Percentiles rank a stretch among this genome's conserved stretches.
Evolutionary conservation across 2,888 invertebrate species (phyloP).

Genomic region (Orchesella flavescens): DNA sequence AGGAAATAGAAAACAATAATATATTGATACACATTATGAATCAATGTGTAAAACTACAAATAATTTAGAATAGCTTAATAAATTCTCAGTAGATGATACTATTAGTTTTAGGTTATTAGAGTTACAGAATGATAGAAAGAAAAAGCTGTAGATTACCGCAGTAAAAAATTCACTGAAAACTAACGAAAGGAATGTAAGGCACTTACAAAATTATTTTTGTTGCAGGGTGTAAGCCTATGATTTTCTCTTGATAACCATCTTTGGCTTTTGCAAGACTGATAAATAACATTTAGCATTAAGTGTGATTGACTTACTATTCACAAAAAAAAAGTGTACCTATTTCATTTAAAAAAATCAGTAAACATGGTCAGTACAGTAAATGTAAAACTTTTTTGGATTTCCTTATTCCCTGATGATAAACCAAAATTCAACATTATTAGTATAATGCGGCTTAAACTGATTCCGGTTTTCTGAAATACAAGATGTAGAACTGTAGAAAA

Average conservation of each 20-base stretch:
- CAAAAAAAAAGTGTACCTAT: neutral
- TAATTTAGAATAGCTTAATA: too few species aligned
- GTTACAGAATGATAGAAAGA: too few species aligned
- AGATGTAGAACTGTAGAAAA: neutral
- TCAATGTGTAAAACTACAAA: too few species aligned
- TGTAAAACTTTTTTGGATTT: neutral
- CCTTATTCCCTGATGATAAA: neutral
- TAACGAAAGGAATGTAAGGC: neutral
- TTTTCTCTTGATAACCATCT: slow-evolving; percentile 32
- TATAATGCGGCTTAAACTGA: neutral
- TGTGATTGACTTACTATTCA: slow-evolving; percentile 13
- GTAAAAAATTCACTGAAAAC: neutral
- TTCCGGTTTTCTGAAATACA: neutral
- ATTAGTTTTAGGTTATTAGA: too few species aligned
- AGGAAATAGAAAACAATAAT: too few species aligned
- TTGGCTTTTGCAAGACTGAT: slow-evolving; percentile 62
- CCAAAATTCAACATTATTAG: neutral
- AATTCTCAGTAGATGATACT: too few species aligned
- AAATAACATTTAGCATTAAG: slow-evolving; percentile 13
- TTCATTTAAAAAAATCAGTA: neutral
- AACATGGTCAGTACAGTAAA: neutral
- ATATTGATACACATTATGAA: too few species aligned
- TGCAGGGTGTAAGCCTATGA: slow-evolving; percentile 41
- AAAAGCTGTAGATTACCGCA: too few species aligned
- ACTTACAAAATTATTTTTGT: slow-evolving; percentile 23